Base-by-base conservation (phyloP, 53 echinoderm and acorn worm genomes). In the Echinometra lucunter region DNA sequence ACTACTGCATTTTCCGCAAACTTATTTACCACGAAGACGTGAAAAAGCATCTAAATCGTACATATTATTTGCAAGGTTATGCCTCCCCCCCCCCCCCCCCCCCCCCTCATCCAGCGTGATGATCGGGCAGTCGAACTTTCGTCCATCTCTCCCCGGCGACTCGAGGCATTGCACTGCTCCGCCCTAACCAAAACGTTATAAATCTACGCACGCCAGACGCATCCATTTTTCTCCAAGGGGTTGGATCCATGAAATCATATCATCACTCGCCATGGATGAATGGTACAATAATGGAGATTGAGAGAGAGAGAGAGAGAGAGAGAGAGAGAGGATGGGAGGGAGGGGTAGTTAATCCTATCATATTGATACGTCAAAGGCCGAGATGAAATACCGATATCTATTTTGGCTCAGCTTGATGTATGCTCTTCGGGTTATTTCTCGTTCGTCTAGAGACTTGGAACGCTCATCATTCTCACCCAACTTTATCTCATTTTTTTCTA, bases 371-470 rank as follows among this genome's bases (percentile, higher is more conserved):
- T 89, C 89, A 89, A 89, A 89, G 58, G 89, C 37, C 60, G 89
- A 58, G 89, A 89, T 89, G 89, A 89, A 53, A 47, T 85, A 85
- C 85, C n/a, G 49, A 37, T 89, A 89, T 89, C 89, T 89, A 89
- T 89, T 89, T 60, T 89, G 2, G 58, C 60, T 40, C 89, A 58
- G 37, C 58, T 58, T 89, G 89, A 85, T 47, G 49, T 85, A 85
- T 85, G n/a, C 85, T 47, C 49, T 45, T 28, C 28, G 85, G 28
- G 47, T 45, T 45, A 47, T n/a, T 85, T 49, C 45, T 85, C 85
- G 21, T 85, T 49, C 85, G 85, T 47, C 85, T 47, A 25, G n/a
- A 30, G 47, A 53, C 18, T 85, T 37, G 85, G 49, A 9, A 49
- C 47, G 85, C 30, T 47, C 85, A 85, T 85, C 85, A 53, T 85